Conservation (phyloP, 1,140 invertebrate genomes). For the Trialeurodes vaporariorum region DNA sequence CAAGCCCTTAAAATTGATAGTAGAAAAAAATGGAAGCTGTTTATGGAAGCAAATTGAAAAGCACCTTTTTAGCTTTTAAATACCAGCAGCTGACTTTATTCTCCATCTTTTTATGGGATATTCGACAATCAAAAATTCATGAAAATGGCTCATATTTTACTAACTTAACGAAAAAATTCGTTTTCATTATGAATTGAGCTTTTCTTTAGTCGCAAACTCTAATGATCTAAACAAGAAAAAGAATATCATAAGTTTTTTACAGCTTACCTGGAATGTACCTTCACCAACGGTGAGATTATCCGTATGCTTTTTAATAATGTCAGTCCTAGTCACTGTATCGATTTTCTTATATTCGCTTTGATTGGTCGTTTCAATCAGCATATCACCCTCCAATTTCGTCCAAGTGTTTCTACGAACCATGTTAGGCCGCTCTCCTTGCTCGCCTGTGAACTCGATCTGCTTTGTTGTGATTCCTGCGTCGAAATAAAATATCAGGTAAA, state of each 20-base stretch:
- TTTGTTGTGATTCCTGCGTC: conserved; percentile 51
- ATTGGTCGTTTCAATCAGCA: conserved; percentile 51
- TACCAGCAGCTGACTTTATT: no score
- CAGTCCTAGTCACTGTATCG: conserved; percentile 46
- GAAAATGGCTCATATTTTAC: not conserved
- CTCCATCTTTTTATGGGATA: no score
- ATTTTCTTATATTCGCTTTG: conserved; percentile 45
- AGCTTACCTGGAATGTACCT: conserved; percentile 38
- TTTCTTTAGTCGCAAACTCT: no score
- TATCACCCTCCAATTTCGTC: conserved; percentile 62
- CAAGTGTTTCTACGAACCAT: conserved; percentile 67
- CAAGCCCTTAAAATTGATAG: no score
- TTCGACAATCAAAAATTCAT: not conserved
- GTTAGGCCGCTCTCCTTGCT: conserved; percentile 47
- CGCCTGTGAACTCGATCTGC: conserved; percentile 50
- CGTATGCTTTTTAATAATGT: conserved; percentile 42
- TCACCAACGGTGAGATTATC: conserved; percentile 53
- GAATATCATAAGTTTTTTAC: not conserved
- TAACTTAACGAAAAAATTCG: not conserved
- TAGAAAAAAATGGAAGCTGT: no score
- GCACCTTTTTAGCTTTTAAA: no score
- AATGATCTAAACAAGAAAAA: no score
- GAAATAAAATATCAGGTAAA: no score
- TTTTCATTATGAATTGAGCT: not conserved
- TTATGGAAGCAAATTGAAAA: no score